Percentiles rank a stretch among this genome's conserved stretches.
These are phyloP conservation scores for Sapajus apella DNA, from an alignment of 2,113 vertebrate genomes.

Conservation along the genomic window DNA sequence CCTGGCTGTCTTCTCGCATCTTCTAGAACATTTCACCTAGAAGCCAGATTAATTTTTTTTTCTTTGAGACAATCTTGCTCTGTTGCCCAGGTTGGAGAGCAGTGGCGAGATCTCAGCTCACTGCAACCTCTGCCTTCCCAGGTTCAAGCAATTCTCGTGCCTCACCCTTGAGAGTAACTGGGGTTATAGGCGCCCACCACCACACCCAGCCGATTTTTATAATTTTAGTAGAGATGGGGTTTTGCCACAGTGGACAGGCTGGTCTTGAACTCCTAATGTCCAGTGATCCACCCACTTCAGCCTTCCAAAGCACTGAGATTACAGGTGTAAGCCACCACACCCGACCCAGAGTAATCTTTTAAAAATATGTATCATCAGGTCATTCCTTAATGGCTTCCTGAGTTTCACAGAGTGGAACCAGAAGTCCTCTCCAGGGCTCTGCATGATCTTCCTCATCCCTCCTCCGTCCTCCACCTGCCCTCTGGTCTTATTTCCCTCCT, in stretches of 20 bases:
- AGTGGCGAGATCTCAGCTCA: not conserved
- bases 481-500: not conserved
- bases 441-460: too few species aligned
- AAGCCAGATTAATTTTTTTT: not conserved
- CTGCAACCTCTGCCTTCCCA: too few species aligned
- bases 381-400: not conserved
- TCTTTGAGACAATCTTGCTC: not conserved
- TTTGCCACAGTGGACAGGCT: not conserved
- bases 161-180: not conserved
- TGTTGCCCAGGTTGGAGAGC: not conserved
- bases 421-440: not conserved
- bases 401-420: not conserved
- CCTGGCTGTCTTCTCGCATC: not conserved
- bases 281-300: too few species aligned
- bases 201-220: not conserved
- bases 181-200: not conserved
- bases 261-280: not conserved
- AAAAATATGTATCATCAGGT: not conserved
- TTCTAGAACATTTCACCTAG: not conserved
- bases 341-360: not conserved
- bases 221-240: not conserved
- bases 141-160: too few species aligned
- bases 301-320: not conserved
- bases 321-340: not conserved
- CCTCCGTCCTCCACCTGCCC: too few species aligned